Percentiles rank a stretch among this genome's conserved stretches.
phyloP scores from a whole-genome alignment of 1,140 invertebrate genomes.

The Drosophila grimshawi region DNA sequence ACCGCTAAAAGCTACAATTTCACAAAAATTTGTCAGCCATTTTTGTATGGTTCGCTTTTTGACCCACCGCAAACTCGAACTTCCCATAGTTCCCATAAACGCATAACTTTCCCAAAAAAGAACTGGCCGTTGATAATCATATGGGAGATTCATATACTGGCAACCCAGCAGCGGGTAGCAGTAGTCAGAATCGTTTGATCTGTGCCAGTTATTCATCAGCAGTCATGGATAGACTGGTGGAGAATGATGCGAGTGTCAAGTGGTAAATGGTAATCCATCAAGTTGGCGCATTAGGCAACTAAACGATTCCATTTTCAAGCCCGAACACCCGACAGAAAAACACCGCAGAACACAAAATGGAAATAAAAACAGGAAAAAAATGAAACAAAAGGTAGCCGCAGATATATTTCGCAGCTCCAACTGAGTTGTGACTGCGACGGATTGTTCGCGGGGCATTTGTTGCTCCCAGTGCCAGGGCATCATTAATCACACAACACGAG shows the following conservation, averaged over 20 bases:
- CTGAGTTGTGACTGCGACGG: conserved; percentile 33
- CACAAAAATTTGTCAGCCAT: conserved; percentile 33
- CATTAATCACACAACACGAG: conserved; percentile 84
- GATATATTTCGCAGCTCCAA: conserved; percentile 71
- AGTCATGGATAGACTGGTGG: neutral
- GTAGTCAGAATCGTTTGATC: conserved; percentile 4
- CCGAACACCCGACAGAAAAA: conserved; percentile 18
- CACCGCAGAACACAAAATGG: neutral
- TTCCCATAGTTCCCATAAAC: conserved; percentile 34
- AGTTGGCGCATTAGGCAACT: conserved; percentile 82
- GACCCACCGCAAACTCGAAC: conserved; percentile 42
- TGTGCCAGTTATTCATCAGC: conserved; percentile 20
- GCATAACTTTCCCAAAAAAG: conserved; percentile 8
- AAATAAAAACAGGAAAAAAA: neutral
- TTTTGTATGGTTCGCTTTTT: neutral
- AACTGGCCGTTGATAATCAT: conserved; percentile 43
- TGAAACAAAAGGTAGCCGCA: conserved; percentile 66
- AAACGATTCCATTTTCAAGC: conserved; percentile 74
- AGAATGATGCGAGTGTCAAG: conserved; percentile 28
- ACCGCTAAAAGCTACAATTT: conserved; percentile 50
- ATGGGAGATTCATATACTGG: conserved; percentile 1
- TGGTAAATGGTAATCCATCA: conserved; percentile 71
- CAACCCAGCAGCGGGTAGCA: conserved; percentile 65
- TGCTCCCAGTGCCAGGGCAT: conserved; percentile 34
- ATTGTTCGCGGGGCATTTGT: conserved; percentile 2